phyloP scores from a whole-genome alignment of 2,888 invertebrate genomes.

The Coronaproctus castanopsis region DNA sequence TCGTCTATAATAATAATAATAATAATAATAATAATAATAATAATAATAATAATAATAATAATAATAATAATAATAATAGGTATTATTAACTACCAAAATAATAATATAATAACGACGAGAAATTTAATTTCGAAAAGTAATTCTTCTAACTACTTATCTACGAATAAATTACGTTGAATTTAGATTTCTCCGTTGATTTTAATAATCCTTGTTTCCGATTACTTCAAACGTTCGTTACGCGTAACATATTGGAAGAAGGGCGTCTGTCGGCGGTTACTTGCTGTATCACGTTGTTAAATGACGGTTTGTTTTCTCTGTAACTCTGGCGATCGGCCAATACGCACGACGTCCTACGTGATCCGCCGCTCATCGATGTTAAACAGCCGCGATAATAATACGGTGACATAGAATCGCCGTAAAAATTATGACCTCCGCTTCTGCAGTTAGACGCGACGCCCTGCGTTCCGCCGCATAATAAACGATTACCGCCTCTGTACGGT shows the following conservation, averaged over 20 bases:
- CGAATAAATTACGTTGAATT: too few species aligned
- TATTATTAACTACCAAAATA: too few species aligned
- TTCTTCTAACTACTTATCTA: too few species aligned
- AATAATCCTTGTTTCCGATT: too few species aligned
- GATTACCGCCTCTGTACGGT: conserved; percentile 3
- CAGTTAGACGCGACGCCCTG: neutral
- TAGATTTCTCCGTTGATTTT: too few species aligned
- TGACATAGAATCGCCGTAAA: conserved; percentile 14
- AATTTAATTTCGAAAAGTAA: too few species aligned
- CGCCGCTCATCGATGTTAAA: conserved; percentile 7
- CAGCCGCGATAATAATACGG: conserved; percentile 4
- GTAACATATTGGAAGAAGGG: conserved; percentile 21
- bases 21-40: too few species aligned
- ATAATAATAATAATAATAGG: too few species aligned
- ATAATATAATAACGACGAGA: too few species aligned
- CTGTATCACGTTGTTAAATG: conserved; percentile 22
- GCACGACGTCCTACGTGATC: conserved; percentile 14
- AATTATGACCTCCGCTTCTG: neutral
- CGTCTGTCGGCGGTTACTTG: conserved; percentile 22
- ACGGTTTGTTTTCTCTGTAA: conserved; percentile 19
- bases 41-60: too few species aligned
- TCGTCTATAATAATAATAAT: too few species aligned
- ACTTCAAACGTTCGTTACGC: conserved; percentile 22
- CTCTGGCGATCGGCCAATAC: neutral
- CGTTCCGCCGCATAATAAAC: conserved; percentile 2